A percentile compares a stretch with the other conserved stretches of the same genome.
Evolutionary conservation across 2,888 invertebrate genomes (phyloP).

Genomic region (Geophilus truncorum): DNA sequence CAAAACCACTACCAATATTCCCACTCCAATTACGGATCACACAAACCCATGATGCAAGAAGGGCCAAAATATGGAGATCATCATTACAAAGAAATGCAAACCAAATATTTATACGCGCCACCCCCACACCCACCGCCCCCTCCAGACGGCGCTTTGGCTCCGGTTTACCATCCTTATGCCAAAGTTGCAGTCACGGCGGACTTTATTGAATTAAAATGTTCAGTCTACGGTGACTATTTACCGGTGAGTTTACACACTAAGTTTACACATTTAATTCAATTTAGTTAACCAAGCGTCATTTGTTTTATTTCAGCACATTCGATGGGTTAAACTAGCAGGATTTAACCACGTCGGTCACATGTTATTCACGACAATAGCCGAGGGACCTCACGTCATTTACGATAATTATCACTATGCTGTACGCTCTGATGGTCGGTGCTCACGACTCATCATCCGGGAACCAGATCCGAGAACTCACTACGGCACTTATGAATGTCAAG

Average conservation of each 20-base stretch:
- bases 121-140: conserved; percentile 30
- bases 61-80: neutral
- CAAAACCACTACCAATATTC: neutral
- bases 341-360: conserved; percentile 34
- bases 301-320: conserved; percentile 32
- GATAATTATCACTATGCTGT: conserved; percentile 36
- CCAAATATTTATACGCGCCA: conserved; percentile 6
- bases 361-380: conserved; percentile 36
- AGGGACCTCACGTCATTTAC: conserved; percentile 35
- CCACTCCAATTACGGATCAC: neutral
- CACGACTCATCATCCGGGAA: conserved; percentile 36
- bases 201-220: conserved; percentile 36
- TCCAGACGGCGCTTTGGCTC: conserved; percentile 35
- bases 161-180: conserved; percentile 34
- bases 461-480: conserved; percentile 37
- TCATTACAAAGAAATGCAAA: neutral
- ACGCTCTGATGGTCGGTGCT: conserved; percentile 36
- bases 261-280: neutral
- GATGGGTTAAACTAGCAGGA: conserved; percentile 37
- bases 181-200: conserved; percentile 34
- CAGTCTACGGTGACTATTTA: conserved; percentile 34
- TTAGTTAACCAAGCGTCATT: neutral
- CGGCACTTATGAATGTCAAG: conserved; percentile 37
- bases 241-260: conserved; percentile 25
- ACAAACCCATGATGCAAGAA: neutral